Evolutionary conservation across 2,888 invertebrate species (phyloP).

Genomic region (Papilio gigon): DNA sequence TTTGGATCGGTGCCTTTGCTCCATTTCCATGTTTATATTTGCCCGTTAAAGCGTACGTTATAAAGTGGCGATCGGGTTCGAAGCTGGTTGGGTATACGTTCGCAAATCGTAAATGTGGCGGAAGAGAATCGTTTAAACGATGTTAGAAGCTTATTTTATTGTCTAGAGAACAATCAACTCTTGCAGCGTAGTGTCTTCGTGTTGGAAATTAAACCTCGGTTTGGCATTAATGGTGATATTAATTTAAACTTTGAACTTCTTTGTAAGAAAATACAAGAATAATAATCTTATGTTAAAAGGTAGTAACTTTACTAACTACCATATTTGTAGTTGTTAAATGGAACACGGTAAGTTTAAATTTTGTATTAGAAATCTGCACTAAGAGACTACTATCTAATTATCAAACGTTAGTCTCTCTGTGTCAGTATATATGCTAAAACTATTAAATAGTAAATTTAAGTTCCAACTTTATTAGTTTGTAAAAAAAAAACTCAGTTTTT

Average conservation of each 20-base stretch:
- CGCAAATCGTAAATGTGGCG: constrained; percentile 25
- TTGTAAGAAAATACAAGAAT: too few relatives aligned
- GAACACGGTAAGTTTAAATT: too few relatives aligned
- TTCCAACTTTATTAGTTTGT: too few relatives aligned
- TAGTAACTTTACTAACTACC: too few relatives aligned
- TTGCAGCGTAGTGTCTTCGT: not conserved
- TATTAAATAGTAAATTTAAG: too few relatives aligned
- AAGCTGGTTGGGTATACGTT: constrained; percentile 2
- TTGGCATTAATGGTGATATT: not conserved
- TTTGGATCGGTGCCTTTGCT: not conserved
- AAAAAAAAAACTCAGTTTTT: too few relatives aligned
- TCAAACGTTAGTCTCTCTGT: too few relatives aligned
- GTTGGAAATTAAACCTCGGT: constrained; percentile 3
- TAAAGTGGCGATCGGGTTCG: constrained; percentile 29
- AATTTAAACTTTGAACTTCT: not conserved
- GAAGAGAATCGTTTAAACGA: constrained; percentile 19
- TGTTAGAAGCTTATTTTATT: constrained; percentile 18
- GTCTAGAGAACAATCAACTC: constrained; percentile 7
- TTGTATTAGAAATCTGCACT: too few relatives aligned
- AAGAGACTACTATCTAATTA: too few relatives aligned
- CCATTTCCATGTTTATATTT: constrained; percentile 11
- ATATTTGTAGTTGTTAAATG: too few relatives aligned
- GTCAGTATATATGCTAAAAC: too few relatives aligned
- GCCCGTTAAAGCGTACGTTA: constrained; percentile 22
- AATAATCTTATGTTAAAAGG: too few relatives aligned